phyloP scores from a whole-genome alignment of 2,113 vertebrate genomes.

The Turdus rufiventris region DNA sequence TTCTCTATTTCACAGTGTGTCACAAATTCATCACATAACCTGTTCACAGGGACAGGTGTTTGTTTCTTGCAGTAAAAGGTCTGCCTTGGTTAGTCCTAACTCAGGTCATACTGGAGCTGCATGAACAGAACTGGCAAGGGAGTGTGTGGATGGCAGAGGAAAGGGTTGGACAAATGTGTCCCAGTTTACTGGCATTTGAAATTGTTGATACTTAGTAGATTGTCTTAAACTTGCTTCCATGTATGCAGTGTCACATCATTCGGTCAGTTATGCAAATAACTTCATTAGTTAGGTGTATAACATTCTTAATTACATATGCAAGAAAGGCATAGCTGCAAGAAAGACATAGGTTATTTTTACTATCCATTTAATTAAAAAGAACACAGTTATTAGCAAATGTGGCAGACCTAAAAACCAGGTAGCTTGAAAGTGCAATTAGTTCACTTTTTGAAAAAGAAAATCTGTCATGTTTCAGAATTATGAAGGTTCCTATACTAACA shows the following conservation, averaged over 20 bases:
- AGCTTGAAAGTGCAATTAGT: background rate
- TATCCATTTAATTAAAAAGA: background rate
- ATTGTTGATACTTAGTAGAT: background rate
- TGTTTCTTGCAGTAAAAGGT: background rate
- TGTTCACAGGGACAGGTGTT: background rate
- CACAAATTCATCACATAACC: background rate
- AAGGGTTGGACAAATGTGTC: background rate
- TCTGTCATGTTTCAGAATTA: background rate
- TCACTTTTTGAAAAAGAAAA: background rate
- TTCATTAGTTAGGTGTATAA: background rate
- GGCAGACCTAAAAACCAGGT: background rate
- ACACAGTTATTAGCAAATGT: background rate
- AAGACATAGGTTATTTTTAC: background rate
- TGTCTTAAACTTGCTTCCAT: background rate
- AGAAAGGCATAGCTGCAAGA: background rate
- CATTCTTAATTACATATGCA: background rate
- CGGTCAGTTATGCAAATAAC: background rate
- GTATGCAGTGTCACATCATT: background rate
- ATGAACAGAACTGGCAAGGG: background rate
- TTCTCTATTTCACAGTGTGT: background rate
- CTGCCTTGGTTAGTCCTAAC: background rate
- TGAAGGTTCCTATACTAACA: background rate
- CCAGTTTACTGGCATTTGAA: background rate
- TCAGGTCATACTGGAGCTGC: background rate
- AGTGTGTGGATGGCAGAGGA: background rate